Percentiles rank a stretch among this genome's conserved stretches.
Evolutionary conservation across 2,888 invertebrate species (phyloP).

Genomic region (Elgonia sp.): DNA sequence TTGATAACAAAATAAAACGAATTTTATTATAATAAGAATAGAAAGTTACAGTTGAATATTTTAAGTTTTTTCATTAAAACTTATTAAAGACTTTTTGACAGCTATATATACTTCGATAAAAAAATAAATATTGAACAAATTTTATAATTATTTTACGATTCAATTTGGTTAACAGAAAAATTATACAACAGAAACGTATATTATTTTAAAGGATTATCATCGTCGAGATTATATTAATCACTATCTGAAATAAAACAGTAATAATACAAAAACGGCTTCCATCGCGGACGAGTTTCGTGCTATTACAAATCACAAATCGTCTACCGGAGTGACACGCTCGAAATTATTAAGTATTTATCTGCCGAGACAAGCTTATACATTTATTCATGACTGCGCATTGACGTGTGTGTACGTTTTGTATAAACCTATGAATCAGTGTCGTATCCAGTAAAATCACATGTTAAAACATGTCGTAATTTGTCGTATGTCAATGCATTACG

Average conservation of each 20-base stretch:
- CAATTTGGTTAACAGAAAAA: slow-evolving; percentile 70
- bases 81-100: no score
- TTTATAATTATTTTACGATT: no score
- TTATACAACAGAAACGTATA: slow-evolving; percentile 66
- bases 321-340: slow-evolving; percentile 70
- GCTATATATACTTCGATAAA: no score
- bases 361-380: slow-evolving; percentile 75
- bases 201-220: slow-evolving; percentile 70
- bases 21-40: no score
- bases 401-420: slow-evolving; percentile 57
- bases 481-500: slow-evolving; percentile 63
- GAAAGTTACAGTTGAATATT: no score
- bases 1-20: no score
- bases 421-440: slow-evolving; percentile 69
- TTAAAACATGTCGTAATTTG: slow-evolving; percentile 69
- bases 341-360: slow-evolving; percentile 78
- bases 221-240: slow-evolving; percentile 76
- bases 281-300: slow-evolving; percentile 72
- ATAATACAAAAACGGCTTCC: slow-evolving; percentile 72
- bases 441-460: slow-evolving; percentile 58
- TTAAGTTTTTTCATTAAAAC: no score
- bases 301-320: slow-evolving; percentile 78
- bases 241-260: slow-evolving; percentile 75
- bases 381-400: slow-evolving; percentile 69
- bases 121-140: no score